Conservation (phyloP, 2,113 vertebrate species). For the Trematomus loennbergii region DNA sequence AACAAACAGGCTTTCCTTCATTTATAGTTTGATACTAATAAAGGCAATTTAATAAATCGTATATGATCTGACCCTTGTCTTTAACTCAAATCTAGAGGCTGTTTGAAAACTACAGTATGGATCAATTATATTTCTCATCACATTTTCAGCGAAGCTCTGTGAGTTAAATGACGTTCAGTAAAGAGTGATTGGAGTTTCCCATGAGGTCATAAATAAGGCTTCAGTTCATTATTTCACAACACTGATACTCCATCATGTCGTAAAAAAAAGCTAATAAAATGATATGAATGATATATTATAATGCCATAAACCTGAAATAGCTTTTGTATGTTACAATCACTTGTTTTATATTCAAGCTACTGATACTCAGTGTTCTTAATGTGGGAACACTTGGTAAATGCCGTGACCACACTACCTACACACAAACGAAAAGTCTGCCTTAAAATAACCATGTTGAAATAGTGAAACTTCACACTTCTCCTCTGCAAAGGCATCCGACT, state of each 20-base stretch:
- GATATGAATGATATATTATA: neutral
- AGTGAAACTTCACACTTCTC: conserved; percentile 25
- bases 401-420: neutral
- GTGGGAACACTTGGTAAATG: neutral
- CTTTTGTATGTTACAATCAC: neutral
- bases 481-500: conserved; percentile 1
- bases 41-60: neutral
- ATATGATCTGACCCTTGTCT: neutral
- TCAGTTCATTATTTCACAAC: conserved; percentile 25
- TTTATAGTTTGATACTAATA: neutral
- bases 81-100: neutral
- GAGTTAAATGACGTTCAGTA: neutral
- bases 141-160: neutral
- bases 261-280: conserved; percentile 1
- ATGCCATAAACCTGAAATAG: neutral
- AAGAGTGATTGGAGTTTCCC: conserved; percentile 65
- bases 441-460: conserved; percentile 28
- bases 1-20: neutral
- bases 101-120: neutral
- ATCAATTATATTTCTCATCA: neutral
- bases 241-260: neutral
- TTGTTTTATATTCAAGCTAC: neutral
- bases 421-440: conserved; percentile 4
- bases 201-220: conserved; percentile 57
- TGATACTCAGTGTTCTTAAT: neutral